Percentiles rank a stretch among this genome's conserved stretches.
These are phyloP conservation scores for Hydrophis major DNA, from an alignment of 2,797 vertebrate species.

Conservation along the genomic window DNA sequence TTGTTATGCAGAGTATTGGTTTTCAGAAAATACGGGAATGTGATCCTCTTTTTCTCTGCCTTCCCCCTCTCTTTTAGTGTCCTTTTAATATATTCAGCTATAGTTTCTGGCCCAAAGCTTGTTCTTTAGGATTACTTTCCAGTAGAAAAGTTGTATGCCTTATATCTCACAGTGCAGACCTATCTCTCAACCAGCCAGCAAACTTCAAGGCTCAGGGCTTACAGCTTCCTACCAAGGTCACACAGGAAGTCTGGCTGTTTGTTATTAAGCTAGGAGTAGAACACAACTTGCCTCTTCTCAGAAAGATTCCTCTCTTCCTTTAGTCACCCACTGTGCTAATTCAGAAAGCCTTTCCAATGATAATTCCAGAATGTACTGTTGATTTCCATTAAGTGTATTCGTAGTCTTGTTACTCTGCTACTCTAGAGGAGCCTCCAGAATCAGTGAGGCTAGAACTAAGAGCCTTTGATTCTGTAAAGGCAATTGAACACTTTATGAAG, in stretches of 20 bases:
- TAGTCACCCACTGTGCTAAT: slow-evolving; percentile 46
- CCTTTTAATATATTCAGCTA: slow-evolving; percentile 43
- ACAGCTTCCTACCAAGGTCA: slow-evolving; percentile 40
- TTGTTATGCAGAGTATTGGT: background rate
- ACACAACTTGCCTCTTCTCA: slow-evolving; percentile 26
- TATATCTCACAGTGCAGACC: background rate
- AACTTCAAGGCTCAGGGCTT: slow-evolving; percentile 31
- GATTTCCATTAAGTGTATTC: slow-evolving; percentile 27
- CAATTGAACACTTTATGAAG: background rate
- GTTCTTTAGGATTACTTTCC: background rate
- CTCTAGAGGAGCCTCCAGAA: background rate
- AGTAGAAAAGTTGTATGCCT: background rate
- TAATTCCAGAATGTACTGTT: slow-evolving; percentile 53
- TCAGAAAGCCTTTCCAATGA: slow-evolving; percentile 54
- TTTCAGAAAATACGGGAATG: background rate
- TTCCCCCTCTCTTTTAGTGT: background rate
- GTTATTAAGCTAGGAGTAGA: slow-evolving; percentile 50
- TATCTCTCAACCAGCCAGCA: accelerated
- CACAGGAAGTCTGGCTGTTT: slow-evolving; percentile 20
- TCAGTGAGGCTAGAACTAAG: background rate
- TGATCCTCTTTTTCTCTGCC: background rate
- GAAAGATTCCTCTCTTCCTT: slow-evolving; percentile 16
- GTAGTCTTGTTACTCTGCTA: background rate
- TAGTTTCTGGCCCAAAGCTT: slow-evolving; percentile 14
- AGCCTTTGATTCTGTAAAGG: background rate